Conservation (phyloP, 2,113 vertebrate species). For the Callaeas wilsoni region DNA sequence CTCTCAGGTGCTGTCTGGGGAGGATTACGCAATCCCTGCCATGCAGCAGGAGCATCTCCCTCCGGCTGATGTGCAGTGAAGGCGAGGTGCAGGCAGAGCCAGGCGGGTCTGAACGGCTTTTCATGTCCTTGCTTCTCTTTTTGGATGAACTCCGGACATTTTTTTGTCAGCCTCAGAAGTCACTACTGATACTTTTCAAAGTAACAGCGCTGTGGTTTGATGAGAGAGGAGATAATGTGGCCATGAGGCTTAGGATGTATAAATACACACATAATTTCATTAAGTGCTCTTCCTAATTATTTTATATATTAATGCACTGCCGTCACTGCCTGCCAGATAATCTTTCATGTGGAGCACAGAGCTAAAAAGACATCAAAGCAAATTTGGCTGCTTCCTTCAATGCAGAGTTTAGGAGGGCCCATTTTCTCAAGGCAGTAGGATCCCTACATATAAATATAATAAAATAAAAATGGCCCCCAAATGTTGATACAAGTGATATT, state of each 20-base stretch:
- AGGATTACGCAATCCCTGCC: background rate
- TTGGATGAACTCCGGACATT: background rate
- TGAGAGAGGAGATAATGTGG: background rate
- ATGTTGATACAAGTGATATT: background rate
- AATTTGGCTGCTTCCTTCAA: background rate
- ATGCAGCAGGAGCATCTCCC: background rate
- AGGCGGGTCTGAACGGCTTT: background rate
- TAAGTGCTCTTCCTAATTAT: constrained; percentile 59
- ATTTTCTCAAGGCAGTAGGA: background rate
- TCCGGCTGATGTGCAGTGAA: background rate
- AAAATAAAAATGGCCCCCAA: background rate
- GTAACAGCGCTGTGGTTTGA: background rate
- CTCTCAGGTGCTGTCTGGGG: background rate
- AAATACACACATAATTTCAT: constrained; percentile 7
- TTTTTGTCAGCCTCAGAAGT: background rate
- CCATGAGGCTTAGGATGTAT: background rate
- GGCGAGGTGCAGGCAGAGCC: background rate
- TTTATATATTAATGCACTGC: constrained; percentile 56
- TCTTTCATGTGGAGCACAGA: background rate
- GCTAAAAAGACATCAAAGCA: background rate
- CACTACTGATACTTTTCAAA: constrained; percentile 22
- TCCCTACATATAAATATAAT: accelerated
- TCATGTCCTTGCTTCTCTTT: background rate
- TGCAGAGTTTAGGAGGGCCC: background rate
- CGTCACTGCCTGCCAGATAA: background rate